phyloP scores from a whole-genome alignment of 2,888 invertebrate species.

The Augochlorella aurata region DNA sequence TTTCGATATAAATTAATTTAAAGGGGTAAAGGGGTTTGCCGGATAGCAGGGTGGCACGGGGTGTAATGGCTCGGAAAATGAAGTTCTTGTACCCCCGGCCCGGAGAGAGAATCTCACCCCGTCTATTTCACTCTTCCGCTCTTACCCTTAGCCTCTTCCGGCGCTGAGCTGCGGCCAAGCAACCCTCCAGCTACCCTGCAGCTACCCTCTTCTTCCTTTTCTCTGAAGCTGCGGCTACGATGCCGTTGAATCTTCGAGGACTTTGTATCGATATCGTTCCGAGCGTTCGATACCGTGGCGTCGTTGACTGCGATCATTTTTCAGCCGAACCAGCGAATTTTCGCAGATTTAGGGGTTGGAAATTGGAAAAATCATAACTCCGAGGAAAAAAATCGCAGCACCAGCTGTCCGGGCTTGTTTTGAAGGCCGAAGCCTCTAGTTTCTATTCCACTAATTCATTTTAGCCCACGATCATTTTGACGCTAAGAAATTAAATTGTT shows the following conservation, averaged over 20 bases:
- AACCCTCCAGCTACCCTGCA: slow-evolving; percentile 30
- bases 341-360: not conserved
- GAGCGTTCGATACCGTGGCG: not conserved
- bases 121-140: slow-evolving; percentile 54
- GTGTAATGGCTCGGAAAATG: slow-evolving; percentile 81
- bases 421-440: no score
- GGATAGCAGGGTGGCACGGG: slow-evolving; percentile 72
- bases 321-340: not conserved
- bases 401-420: not conserved
- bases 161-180: slow-evolving; percentile 25
- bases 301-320: not conserved
- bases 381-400: not conserved
- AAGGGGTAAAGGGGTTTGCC: slow-evolving; percentile 75
- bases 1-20: slow-evolving; percentile 81
- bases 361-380: not conserved
- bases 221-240: slow-evolving; percentile 1
- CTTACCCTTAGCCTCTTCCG: slow-evolving; percentile 56
- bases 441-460: no score
- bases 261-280: not conserved
- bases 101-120: slow-evolving; percentile 69
- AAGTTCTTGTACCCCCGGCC: slow-evolving; percentile 77
- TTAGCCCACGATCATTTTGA: no score
- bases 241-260: not conserved
- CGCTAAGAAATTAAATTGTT: no score
- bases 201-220: slow-evolving; percentile 36